phyloP scores from a whole-genome alignment of 2,797 vertebrate genomes.

The Sebastes goodei region DNA sequence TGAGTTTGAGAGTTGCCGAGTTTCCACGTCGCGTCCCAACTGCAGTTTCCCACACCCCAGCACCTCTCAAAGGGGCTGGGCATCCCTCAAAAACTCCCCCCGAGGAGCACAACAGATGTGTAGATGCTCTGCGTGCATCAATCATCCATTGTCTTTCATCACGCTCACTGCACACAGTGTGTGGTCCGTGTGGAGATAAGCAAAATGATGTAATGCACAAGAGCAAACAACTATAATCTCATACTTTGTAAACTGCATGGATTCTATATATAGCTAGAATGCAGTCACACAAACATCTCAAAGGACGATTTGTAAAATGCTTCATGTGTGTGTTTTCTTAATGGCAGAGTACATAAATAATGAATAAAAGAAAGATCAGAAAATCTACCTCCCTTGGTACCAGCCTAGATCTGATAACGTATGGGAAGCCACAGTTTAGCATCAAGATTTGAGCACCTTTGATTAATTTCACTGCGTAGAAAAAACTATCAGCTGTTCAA shows the following conservation, averaged over 20 bases:
- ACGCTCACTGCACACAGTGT: constrained; percentile 54
- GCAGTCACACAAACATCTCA: constrained; percentile 16
- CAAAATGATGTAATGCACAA: constrained; percentile 46
- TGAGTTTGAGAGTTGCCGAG: constrained; percentile 54
- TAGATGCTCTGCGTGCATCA: constrained; percentile 68
- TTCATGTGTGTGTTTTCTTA: not conserved
- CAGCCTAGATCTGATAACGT: not conserved
- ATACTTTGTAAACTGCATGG: constrained; percentile 23
- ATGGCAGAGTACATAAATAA: not conserved
- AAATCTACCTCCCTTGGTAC: not conserved
- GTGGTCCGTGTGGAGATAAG: constrained; percentile 69
- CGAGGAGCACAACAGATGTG: constrained; percentile 79
- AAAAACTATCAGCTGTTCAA: constrained; percentile 24
- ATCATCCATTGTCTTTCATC: constrained; percentile 77
- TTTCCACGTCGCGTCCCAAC: constrained; percentile 63
- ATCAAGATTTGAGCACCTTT: constrained; percentile 13
- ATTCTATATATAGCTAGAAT: constrained; percentile 9
- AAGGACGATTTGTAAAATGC: not conserved
- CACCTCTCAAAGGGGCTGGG: constrained; percentile 64
- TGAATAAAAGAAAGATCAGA: not conserved
- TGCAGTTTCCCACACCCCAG: constrained; percentile 69
- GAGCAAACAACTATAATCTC: constrained; percentile 37
- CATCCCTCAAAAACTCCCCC: constrained; percentile 70
- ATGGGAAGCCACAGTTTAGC: constrained; percentile 2
- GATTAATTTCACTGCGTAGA: constrained; percentile 7